phyloP scores from a whole-genome alignment of 2,113 vertebrate species.

The Zapus hudsonius region DNA sequence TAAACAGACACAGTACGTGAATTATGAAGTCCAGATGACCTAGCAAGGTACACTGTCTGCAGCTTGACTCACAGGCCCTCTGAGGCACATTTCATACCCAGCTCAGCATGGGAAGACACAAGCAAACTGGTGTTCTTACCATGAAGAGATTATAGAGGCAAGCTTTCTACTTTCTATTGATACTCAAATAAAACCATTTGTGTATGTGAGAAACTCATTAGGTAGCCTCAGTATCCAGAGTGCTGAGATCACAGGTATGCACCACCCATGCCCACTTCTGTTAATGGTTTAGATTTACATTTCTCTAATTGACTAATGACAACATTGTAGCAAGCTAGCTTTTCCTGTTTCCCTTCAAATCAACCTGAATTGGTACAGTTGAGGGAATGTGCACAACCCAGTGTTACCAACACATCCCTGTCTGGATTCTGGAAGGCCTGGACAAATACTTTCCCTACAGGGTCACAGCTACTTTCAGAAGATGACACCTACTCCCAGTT shows the following conservation, averaged over 20 bases:
- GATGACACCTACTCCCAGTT: rapidly evolving
- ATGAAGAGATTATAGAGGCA: background rate
- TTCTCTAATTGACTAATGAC: background rate
- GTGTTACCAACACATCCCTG: background rate
- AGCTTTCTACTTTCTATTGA: background rate
- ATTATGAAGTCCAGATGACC: background rate
- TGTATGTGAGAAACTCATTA: background rate
- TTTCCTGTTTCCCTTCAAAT: background rate
- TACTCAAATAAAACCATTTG: background rate
- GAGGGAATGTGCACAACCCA: background rate
- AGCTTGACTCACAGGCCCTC: background rate
- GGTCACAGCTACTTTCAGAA: background rate
- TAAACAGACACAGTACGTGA: background rate
- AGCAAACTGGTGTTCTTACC: background rate
- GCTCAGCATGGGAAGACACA: background rate
- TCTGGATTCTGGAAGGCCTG: background rate
- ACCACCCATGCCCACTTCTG: background rate
- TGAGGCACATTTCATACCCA: background rate
- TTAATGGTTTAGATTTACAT: background rate
- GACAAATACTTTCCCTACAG: background rate
- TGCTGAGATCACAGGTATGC: background rate
- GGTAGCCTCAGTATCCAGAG: background rate
- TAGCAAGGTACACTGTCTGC: background rate
- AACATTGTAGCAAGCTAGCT: background rate
- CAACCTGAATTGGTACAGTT: background rate